Conservation (phyloP, 2,888 invertebrate genomes). For the Escarpia spicata region DNA sequence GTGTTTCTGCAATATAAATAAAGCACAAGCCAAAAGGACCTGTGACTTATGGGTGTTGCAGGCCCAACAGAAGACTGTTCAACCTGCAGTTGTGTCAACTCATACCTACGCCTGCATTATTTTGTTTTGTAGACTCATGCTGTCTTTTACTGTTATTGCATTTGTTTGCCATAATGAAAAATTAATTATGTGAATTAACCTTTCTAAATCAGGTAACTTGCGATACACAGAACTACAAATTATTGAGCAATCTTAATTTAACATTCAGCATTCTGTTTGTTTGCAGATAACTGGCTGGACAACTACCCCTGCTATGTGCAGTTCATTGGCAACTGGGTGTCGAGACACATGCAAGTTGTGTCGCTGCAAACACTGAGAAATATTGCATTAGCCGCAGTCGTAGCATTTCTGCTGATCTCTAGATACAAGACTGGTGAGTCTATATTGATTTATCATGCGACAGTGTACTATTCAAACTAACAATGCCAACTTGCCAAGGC, state of each 20-base stretch:
- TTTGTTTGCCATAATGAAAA: background rate
- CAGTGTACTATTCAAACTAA: too few relatives aligned
- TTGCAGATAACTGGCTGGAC: background rate
- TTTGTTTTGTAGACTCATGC: too few relatives aligned
- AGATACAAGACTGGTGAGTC: background rate
- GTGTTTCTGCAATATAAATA: too few relatives aligned
- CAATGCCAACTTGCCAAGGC: too few relatives aligned
- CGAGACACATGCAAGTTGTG: background rate
- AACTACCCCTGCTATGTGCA: background rate
- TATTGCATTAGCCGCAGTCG: conserved; percentile 1
- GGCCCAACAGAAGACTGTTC: too few relatives aligned
- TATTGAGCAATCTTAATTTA: background rate
- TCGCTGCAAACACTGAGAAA: background rate
- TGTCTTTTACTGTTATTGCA: too few relatives aligned
- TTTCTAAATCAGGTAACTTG: background rate
- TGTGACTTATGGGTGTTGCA: too few relatives aligned
- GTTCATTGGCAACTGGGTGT: background rate
- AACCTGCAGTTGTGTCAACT: too few relatives aligned
- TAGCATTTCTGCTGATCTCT: background rate
- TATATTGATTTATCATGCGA: background rate
- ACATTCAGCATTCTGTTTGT: background rate
- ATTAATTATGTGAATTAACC: background rate
- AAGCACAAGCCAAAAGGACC: too few relatives aligned
- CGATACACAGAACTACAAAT: background rate
- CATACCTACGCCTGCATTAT: too few relatives aligned